Evolutionary conservation across 2,888 invertebrate species (phyloP).

Genomic region (Melangyna quadrimaculata): DNA sequence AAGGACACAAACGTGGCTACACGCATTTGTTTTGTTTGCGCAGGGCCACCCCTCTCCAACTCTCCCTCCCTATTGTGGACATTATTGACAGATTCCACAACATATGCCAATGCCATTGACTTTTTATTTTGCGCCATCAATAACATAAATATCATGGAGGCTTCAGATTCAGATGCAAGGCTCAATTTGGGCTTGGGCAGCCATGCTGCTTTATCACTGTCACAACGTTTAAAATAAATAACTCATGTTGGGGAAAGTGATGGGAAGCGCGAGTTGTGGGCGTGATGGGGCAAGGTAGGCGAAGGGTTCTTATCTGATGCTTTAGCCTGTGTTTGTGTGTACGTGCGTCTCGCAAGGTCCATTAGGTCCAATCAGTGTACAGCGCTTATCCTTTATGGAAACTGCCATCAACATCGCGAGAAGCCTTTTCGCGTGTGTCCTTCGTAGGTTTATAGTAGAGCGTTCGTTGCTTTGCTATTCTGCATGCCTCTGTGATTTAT

Average conservation of each 20-base stretch:
- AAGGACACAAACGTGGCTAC: conserved; percentile 36
- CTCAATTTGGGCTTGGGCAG: conserved; percentile 8
- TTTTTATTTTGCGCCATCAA: conserved; percentile 57
- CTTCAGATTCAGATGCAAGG: conserved; percentile 49
- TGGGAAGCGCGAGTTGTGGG: background rate
- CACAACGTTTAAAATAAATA: conserved; percentile 68
- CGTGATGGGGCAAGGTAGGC: background rate
- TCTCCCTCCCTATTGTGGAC: conserved; percentile 14
- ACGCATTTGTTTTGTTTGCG: conserved; percentile 51
- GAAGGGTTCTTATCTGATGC: background rate
- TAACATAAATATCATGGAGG: conserved; percentile 55
- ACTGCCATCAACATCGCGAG: conserved; percentile 28
- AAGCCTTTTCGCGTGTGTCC: conserved; percentile 40
- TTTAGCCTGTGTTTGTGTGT: background rate
- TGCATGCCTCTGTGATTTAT: conserved; percentile 56
- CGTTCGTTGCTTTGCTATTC: background rate
- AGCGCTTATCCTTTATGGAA: conserved; percentile 15
- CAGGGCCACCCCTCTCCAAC: background rate
- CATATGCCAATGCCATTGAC: conserved; percentile 39
- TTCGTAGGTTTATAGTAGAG: background rate
- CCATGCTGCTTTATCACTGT: conserved; percentile 66
- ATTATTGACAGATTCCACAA: conserved; percentile 60
- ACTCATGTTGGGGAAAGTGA: conserved; percentile 48
- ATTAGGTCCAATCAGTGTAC: conserved; percentile 67
- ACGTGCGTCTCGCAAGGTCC: conserved; percentile 67